Percentiles rank a stretch among this genome's conserved stretches.
Evolutionary conservation across 2,113 vertebrate genomes (phyloP).

Genomic region (Psilopogon haemacephalus): DNA sequence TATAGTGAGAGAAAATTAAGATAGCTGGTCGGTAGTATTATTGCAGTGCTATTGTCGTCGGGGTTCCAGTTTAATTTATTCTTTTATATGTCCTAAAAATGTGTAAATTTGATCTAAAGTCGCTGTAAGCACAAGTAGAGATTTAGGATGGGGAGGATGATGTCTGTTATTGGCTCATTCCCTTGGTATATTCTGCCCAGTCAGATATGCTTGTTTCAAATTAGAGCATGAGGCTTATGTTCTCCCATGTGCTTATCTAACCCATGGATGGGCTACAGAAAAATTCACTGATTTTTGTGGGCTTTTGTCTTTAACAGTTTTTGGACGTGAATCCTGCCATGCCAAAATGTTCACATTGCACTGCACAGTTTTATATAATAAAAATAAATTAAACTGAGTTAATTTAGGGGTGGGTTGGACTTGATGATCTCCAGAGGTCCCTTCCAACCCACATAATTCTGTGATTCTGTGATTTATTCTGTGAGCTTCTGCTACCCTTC

Average conservation of each 20-base stretch:
- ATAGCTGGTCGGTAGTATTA: neutral
- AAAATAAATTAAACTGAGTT: neutral
- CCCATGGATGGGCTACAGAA: neutral
- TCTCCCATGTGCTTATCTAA: neutral
- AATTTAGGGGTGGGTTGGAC: no score
- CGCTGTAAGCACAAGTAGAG: neutral
- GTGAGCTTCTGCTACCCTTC: neutral
- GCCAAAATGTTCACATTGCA: neutral
- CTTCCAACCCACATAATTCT: no score
- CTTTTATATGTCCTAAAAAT: neutral
- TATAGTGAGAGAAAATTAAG: neutral
- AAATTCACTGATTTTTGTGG: neutral
- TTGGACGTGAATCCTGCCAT: accelerated
- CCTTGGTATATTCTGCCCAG: neutral
- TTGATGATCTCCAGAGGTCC: no score
- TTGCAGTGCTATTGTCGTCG: neutral
- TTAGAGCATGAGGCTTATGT: neutral
- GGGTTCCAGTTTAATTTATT: neutral
- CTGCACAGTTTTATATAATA: neutral
- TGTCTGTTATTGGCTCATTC: neutral
- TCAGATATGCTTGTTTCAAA: neutral
- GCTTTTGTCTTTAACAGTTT: neutral
- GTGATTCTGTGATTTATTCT: no score
- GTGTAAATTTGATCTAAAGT: slow-evolving; percentile 3
- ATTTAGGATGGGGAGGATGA: neutral